These are phyloP conservation scores for Leptodactylus fuscus DNA, from an alignment of 2,113 vertebrate genomes.

Conservation along the genomic window DNA sequence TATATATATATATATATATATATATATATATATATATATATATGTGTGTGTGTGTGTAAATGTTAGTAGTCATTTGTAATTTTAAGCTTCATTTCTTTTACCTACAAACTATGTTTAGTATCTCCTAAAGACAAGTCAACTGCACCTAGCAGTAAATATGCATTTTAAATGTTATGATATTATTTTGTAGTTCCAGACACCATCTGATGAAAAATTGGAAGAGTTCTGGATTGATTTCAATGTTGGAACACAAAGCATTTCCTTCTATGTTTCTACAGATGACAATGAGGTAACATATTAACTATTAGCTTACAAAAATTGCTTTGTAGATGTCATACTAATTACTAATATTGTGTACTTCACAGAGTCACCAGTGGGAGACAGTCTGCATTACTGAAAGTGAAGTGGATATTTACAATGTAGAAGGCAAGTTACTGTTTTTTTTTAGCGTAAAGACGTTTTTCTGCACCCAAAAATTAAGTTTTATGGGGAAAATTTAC, in stretches of 20 bases:
- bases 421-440: slow-evolving; percentile 82
- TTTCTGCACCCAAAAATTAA: too few relatives aligned
- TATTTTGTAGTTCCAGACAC: slow-evolving; percentile 83
- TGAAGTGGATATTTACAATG: slow-evolving; percentile 81
- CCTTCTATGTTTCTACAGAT: slow-evolving; percentile 84
- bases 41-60: too few relatives aligned
- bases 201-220: slow-evolving; percentile 90
- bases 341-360: neutral
- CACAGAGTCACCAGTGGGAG: slow-evolving; percentile 91
- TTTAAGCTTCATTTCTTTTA: neutral
- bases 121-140: neutral
- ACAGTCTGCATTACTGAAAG: slow-evolving; percentile 85
- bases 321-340: neutral
- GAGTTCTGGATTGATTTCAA: slow-evolving; percentile 99
- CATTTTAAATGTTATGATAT: neutral
- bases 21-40: too few relatives aligned
- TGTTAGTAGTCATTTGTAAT: neutral
- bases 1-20: too few relatives aligned
- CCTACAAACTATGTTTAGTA: neutral
- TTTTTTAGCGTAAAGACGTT: too few relatives aligned
- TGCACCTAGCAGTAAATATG: too few relatives aligned
- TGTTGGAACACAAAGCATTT: slow-evolving; percentile 85
- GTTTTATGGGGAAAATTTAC: too few relatives aligned
- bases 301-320: neutral
- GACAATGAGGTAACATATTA: slow-evolving; percentile 72